Evolutionary conservation across 2,113 vertebrate species (phyloP).

Genomic region (Ranitomeya variabilis): DNA sequence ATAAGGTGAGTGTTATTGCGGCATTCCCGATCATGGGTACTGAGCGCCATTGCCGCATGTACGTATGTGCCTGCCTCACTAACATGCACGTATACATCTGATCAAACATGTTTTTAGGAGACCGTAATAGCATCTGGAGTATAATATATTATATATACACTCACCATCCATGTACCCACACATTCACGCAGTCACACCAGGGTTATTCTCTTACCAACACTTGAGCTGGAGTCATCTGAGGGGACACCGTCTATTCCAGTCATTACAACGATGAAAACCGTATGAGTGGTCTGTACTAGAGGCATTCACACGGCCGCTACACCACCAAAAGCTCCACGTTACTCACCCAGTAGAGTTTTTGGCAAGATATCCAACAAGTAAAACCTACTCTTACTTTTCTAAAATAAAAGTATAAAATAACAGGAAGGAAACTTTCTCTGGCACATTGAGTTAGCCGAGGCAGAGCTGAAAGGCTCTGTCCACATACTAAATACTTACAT

Average conservation of each 20-base stretch:
- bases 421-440: not conserved
- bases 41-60: too few species aligned
- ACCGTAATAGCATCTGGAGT: too few species aligned
- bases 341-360: not conserved
- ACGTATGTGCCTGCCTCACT: not conserved
- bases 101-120: too few species aligned
- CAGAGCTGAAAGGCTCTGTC: not conserved
- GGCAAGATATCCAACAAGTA: not conserved
- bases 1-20: too few species aligned
- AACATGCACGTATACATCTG: not conserved
- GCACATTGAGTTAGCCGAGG: not conserved
- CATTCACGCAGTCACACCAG: not conserved
- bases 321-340: not conserved
- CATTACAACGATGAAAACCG: not conserved
- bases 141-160: not conserved
- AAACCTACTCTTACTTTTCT: not conserved
- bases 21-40: too few species aligned
- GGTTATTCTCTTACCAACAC: constrained; percentile 37
- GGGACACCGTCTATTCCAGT: constrained; percentile 4
- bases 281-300: not conserved
- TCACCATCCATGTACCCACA: not conserved
- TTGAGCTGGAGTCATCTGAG: constrained; percentile 27
- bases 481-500: not conserved
- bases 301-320: not conserved
- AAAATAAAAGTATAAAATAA: too few species aligned